These are phyloP conservation scores for Thumatha senex DNA, from an alignment of 2,888 invertebrate genomes.

Conservation along the genomic window DNA sequence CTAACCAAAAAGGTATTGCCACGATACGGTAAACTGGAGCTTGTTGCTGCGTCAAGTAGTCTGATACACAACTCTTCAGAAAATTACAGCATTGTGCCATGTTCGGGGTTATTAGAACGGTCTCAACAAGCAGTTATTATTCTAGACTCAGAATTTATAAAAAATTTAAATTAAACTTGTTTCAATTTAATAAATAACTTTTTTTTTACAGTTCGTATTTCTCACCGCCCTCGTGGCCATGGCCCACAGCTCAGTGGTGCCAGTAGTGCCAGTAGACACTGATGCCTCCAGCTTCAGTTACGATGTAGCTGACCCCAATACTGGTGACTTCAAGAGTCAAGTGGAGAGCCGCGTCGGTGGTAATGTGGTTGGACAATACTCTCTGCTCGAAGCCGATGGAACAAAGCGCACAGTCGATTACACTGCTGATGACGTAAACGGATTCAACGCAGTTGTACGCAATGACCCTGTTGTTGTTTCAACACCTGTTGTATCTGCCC, in stretches of 20 bases:
- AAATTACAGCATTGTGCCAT: no score
- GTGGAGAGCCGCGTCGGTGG: conserved; percentile 82
- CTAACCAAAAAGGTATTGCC: no score
- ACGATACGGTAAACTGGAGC: no score
- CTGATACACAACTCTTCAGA: no score
- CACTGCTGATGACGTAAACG: conserved; percentile 81
- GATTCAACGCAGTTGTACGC: conserved; percentile 83
- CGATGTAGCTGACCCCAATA: conserved; percentile 82
- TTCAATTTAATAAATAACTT: no score
- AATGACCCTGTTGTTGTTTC: conserved; percentile 73
- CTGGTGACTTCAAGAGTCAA: conserved; percentile 84
- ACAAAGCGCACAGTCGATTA: conserved; percentile 83
- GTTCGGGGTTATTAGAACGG: no score
- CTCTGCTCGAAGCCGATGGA: conserved; percentile 81
- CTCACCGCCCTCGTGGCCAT: conserved; percentile 67
- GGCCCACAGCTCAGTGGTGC: conserved; percentile 74
- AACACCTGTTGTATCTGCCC: conserved; percentile 52
- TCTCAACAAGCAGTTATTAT: no score
- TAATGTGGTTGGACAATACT: conserved; percentile 81
- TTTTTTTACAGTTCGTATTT: conserved; percentile 65
- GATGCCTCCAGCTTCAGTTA: conserved; percentile 81
- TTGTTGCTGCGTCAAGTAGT: no score
- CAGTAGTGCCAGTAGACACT: conserved; percentile 78
- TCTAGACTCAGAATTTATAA: no score
- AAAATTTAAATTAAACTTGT: no score